A percentile compares a stretch with the other conserved stretches of the same genome.
Evolutionary conservation across 2,113 vertebrate genomes (phyloP).

Genomic region (Pachyramphus minor): DNA sequence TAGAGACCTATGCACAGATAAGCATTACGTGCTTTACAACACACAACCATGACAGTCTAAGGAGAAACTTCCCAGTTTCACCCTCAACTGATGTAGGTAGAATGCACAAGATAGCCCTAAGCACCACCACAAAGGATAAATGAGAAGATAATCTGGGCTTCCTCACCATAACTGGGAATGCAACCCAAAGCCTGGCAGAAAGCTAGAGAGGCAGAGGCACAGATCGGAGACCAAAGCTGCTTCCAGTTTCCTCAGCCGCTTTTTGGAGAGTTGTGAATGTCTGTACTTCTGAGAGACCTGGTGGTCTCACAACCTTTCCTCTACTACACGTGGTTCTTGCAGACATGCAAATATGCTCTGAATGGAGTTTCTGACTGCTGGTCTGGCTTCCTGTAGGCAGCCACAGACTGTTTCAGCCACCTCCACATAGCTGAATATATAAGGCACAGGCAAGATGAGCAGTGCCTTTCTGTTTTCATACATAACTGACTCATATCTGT

Average conservation of each 20-base stretch:
- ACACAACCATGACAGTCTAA: not conserved
- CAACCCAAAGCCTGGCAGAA: not conserved
- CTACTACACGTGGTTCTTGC: fast-evolving
- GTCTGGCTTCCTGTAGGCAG: not conserved
- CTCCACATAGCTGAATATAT: not conserved
- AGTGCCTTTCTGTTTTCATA: not conserved
- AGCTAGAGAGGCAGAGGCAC: not conserved
- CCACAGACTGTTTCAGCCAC: not conserved
- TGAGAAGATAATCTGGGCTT: not conserved
- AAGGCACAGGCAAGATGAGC: not conserved
- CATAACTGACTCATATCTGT: not conserved
- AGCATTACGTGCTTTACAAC: not conserved
- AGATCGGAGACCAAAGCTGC: not conserved
- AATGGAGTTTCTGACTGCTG: not conserved
- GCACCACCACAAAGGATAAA: not conserved
- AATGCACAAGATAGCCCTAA: not conserved
- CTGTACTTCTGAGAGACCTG: not conserved
- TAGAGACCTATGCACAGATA: not conserved
- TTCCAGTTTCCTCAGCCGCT: not conserved
- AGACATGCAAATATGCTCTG: not conserved
- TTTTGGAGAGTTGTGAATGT: not conserved
- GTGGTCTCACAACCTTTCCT: not conserved
- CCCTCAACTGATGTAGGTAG: not conserved
- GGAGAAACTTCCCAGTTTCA: not conserved
- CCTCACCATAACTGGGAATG: not conserved